A percentile compares a stretch with the other conserved stretches of the same genome.
These are phyloP conservation scores for Chaenocephalus aceratus DNA, from an alignment of 2,113 vertebrate species.

Conservation along the genomic window DNA sequence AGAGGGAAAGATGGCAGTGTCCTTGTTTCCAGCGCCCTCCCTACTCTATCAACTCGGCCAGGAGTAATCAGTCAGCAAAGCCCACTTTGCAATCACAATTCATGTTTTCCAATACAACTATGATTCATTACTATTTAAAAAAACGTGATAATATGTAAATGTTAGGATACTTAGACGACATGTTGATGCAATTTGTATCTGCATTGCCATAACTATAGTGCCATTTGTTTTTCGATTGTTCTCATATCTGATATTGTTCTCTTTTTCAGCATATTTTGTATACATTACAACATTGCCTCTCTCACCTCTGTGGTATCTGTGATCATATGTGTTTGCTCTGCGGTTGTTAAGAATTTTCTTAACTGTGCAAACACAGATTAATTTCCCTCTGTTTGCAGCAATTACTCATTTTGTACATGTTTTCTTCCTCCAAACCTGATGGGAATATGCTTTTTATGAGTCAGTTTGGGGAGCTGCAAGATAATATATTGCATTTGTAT, in stretches of 20 bases:
- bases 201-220: slow-evolving; percentile 14
- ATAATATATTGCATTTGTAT: slow-evolving; percentile 68
- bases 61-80: slow-evolving; percentile 57
- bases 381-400: slow-evolving; percentile 50
- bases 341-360: slow-evolving; percentile 26
- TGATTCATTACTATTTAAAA: slow-evolving; percentile 35
- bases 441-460: slow-evolving; percentile 63
- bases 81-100: slow-evolving; percentile 33
- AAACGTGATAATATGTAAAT: slow-evolving; percentile 13
- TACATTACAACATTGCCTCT: slow-evolving; percentile 13
- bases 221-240: slow-evolving; percentile 21
- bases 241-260: slow-evolving; percentile 34
- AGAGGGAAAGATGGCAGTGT: slow-evolving; percentile 73
- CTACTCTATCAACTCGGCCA: slow-evolving; percentile 64
- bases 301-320: slow-evolving; percentile 25
- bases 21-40: slow-evolving; percentile 85
- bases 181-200: slow-evolving; percentile 9
- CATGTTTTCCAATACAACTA: slow-evolving; percentile 35
- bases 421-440: slow-evolving; percentile 41
- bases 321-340: slow-evolving; percentile 49
- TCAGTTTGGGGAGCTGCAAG: slow-evolving; percentile 50
- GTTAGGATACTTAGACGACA: not conserved
- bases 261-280: slow-evolving; percentile 1
- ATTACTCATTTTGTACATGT: slow-evolving; percentile 58
- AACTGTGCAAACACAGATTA: slow-evolving; percentile 51